Conservation (phyloP, 1,140 invertebrate species). For the Orchesella cincta region DNA sequence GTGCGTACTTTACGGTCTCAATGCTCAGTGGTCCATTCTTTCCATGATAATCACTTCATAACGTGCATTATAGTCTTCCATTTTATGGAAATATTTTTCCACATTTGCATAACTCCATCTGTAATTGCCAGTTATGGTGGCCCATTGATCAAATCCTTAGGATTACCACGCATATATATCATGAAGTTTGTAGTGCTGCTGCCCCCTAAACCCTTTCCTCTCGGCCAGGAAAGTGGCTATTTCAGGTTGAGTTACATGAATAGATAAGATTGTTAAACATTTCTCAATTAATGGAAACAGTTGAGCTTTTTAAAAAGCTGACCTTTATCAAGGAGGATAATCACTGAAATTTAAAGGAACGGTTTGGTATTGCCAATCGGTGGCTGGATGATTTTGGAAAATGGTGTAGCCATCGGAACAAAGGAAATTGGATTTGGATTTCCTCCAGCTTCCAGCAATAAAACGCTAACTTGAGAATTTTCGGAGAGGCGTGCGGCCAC, state of each 20-base stretch:
- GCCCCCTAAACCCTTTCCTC: neutral
- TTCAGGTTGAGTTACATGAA: too few relatives aligned
- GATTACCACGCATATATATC: neutral
- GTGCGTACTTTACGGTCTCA: neutral
- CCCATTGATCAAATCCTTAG: slow-evolving; percentile 6
- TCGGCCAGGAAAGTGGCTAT: too few relatives aligned
- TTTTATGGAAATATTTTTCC: neutral
- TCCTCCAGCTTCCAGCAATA: slow-evolving; percentile 1
- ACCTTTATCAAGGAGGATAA: neutral
- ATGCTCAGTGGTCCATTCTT: neutral
- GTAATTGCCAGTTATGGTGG: neutral
- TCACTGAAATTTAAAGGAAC: neutral
- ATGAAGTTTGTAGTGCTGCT: neutral
- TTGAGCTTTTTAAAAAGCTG: neutral
- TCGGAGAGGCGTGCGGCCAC: neutral
- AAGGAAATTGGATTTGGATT: neutral
- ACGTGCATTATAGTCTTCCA: neutral
- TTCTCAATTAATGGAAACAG: too few relatives aligned
- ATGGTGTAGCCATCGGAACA: neutral
- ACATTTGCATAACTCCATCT: neutral
- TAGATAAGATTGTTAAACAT: too few relatives aligned
- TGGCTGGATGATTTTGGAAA: neutral
- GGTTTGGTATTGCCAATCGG: neutral
- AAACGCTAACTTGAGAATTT: neutral
- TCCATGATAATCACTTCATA: neutral